Conservation (phyloP, 2,113 vertebrate genomes). For the Gymnogyps californianus region DNA sequence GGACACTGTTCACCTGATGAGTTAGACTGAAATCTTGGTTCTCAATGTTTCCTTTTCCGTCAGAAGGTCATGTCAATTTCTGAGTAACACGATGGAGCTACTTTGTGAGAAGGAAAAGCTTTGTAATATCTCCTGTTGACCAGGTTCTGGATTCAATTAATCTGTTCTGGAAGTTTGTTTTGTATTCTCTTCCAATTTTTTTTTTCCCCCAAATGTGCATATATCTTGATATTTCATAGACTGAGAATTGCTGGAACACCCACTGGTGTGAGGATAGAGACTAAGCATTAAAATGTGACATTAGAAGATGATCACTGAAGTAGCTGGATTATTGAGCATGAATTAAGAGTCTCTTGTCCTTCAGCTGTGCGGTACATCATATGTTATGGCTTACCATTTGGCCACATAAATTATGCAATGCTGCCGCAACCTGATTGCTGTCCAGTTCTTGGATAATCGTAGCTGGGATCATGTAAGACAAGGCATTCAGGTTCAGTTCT, state of each 20-base stretch:
- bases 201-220: accelerated
- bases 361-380: background rate
- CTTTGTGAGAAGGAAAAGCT: background rate
- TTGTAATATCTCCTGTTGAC: background rate
- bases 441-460: background rate
- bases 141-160: background rate
- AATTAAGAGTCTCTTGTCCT: background rate
- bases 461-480: background rate
- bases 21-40: background rate
- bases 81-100: background rate
- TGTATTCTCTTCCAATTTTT: background rate
- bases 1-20: background rate
- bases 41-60: background rate
- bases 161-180: background rate
- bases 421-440: background rate
- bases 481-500: background rate
- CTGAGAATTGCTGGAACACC: background rate
- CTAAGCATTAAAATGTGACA: background rate
- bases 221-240: background rate
- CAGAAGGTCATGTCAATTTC: background rate
- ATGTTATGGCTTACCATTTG: accelerated
- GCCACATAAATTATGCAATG: background rate
- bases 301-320: background rate
- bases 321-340: background rate
- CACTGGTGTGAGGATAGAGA: background rate